Evolutionary conservation across 1,140 invertebrate genomes (phyloP), one percentile per base, ranked within the genome.

Genomic region (Bombus waltoni): DNA sequence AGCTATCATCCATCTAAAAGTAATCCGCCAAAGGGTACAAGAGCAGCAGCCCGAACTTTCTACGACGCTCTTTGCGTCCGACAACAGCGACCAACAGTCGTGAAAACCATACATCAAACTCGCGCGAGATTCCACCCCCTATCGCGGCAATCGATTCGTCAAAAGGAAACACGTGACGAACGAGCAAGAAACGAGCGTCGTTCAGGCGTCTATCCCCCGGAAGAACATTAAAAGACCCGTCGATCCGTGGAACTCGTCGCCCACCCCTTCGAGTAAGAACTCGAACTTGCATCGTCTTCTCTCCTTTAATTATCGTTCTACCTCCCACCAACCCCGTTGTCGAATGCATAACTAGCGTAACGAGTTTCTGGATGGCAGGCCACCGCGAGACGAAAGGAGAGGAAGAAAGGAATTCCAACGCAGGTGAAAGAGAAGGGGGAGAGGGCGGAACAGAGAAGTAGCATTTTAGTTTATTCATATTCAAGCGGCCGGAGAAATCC

Each of bases 391-490:
- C 32, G n/a, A 8, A n/a, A 38, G n/a, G 28, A 32, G 65, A 11
- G 79, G n/a, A 83, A 83, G 80, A 83, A 77, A 83, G 65, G 73
- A 83, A 83, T 83, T 77, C 70, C 68, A n/a, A 57, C 35, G 2
- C 0, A 40, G 25, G 9, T 42, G 6, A 59, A 42, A 1, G 1
- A 13, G 13, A 32, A 25, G 38, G 1, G 38, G 10, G 72, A 40
- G 44, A 1, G 18, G 73, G 57, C 40, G 70, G 71, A 42, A 44
- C 81, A 77, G 76, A 57, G 78, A 65, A 66, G 72, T 86, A 57
- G 78, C 79, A 66, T 80, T 83, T 85, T 84, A 71, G 74, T 90
- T 89, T 89, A 90, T 89, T 89, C 81, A 87, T 89, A 90, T 87
- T 90, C 86, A 81, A 87, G 59, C 47, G 57, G 32, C 70, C 53